These are phyloP conservation scores for Rhea pennata DNA, from an alignment of 2,113 vertebrate genomes.

Conservation along the genomic window DNA sequence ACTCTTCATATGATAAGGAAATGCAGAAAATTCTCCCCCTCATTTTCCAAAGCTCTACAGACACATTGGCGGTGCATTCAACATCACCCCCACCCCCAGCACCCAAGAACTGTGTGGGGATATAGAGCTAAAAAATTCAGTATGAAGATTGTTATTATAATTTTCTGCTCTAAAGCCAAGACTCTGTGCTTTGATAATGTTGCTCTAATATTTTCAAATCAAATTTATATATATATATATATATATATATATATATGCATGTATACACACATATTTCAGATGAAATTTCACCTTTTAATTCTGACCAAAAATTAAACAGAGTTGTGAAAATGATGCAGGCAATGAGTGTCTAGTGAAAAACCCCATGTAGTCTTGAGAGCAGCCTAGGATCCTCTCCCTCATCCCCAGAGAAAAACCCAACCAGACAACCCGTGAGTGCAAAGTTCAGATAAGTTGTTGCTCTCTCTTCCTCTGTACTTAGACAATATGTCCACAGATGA, in stretches of 20 bases:
- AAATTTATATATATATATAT: neutral
- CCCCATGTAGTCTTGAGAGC: neutral
- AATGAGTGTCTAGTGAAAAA: neutral
- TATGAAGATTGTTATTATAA: neutral
- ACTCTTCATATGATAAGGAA: neutral
- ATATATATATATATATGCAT: too few relatives aligned
- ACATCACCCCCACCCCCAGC: neutral
- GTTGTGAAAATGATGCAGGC: neutral
- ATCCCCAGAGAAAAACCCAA: neutral
- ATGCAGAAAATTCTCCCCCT: neutral
- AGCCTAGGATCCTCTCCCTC: neutral
- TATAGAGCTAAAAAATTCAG: neutral
- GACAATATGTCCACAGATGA: neutral
- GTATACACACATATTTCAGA: neutral
- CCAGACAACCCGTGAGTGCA: neutral
- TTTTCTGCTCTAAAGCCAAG: neutral
- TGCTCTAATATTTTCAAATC: neutral
- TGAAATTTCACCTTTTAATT: neutral
- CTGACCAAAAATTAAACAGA: neutral
- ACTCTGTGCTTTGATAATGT: neutral
- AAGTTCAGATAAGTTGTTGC: neutral
- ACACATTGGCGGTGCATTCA: neutral
- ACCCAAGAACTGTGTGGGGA: neutral
- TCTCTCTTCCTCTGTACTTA: neutral
- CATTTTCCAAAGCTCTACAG: neutral